phyloP scores from a whole-genome alignment of 2,888 invertebrate genomes.

The Tetragnatha montana region DNA sequence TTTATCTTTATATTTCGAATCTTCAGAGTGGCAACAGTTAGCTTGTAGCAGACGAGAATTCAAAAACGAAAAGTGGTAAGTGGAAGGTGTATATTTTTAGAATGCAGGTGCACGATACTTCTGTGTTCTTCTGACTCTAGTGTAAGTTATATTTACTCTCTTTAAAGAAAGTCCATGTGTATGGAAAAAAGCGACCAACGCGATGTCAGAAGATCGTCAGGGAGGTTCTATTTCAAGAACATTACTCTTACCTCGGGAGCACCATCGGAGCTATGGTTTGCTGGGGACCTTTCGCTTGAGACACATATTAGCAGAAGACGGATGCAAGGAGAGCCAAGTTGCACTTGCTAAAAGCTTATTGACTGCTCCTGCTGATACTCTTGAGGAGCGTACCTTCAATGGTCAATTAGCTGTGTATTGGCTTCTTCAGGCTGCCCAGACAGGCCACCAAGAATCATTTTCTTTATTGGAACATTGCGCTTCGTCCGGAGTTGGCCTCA shows the following conservation, averaged over 20 bases:
- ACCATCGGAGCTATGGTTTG: constrained; percentile 11
- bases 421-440: constrained; percentile 94
- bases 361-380: constrained; percentile 79
- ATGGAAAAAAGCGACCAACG: constrained; percentile 56
- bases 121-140: constrained; percentile 28
- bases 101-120: constrained; percentile 46
- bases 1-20: too few relatives aligned
- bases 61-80: neutral
- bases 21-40: too few relatives aligned
- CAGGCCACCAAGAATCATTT: constrained; percentile 92
- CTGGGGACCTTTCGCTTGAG: constrained; percentile 73
- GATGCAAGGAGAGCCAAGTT: constrained; percentile 91
- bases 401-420: constrained; percentile 90
- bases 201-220: constrained; percentile 57
- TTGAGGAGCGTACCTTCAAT: constrained; percentile 75
- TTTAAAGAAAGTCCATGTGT: constrained; percentile 30
- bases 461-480: constrained; percentile 80
- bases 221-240: constrained; percentile 60
- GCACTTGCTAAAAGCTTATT: constrained; percentile 89
- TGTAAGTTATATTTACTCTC: constrained; percentile 59
- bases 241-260: constrained; percentile 54
- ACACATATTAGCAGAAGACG: constrained; percentile 85
- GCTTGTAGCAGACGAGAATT: constrained; percentile 42
- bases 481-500: constrained; percentile 54
- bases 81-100: constrained; percentile 53